Base-by-base conservation (phyloP, 1,140 invertebrate species). In the Macrobrachium rosenbergii region DNA sequence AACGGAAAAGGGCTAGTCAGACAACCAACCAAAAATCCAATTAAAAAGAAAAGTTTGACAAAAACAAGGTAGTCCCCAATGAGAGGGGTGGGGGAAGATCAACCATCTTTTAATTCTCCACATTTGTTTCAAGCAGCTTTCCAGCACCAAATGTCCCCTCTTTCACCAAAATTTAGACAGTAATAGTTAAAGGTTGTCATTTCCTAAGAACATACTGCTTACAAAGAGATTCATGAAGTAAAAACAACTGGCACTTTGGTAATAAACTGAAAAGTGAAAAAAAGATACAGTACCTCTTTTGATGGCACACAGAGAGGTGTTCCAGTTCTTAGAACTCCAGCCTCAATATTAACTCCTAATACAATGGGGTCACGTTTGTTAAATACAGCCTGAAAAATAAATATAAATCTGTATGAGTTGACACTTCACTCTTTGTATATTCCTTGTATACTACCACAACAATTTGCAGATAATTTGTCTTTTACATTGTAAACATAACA, bases 331-430 rank as follows among this genome's bases (percentile, higher is more conserved):
- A 99, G 93, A 80, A 99, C 95, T 23, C 99, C 99, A 69, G 96
- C 97, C 92, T 99, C 98, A 0, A 99, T 95, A 92, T 96, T 96
- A 2, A 99, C 98, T 64, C 99, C 99, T 90, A 97, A 94, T 14
- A 99, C 96, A 91, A 99, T 99, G 0, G 99, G 99, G 93, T 99
- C 98, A 82, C 99, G 94, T 5, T 97, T 97, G 92, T 99, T 99
- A 94, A 99, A 99, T 89, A 99, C 95, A 92, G 95, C 98, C 92
- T 99, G 95, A 5, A 96, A 96, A 63, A n/a, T n/a, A n/a, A 97
- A 90, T 76, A 97, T 0, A 63, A 45, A 45, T 2, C 0, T 10
- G 12, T 17, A n/a, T 43, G n/a, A 19, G 10, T 19, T 19, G 17
- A 2, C 28, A 37, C 45, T 58, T 11, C n/a, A 58, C 16, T 79